A percentile compares a stretch with the other conserved stretches of the same genome.
phyloP scores from a whole-genome alignment of 2,797 vertebrate genomes.

The Sorex maritimensis region DNA sequence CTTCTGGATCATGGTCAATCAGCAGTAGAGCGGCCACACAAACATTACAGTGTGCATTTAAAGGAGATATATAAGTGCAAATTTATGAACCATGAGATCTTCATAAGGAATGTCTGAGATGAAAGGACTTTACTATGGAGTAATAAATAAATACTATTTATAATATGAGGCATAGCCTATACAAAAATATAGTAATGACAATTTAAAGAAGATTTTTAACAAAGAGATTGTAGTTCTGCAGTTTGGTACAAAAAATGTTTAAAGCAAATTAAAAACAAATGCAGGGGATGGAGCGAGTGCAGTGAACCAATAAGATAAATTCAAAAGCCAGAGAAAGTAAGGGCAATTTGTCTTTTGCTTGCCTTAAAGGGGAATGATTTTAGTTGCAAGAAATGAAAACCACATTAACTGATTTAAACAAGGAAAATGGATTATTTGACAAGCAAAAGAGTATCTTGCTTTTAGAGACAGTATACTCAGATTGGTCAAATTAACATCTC shows the following conservation, averaged over 20 bases:
- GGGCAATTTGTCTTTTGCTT: neutral
- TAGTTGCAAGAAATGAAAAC: slow-evolving; percentile 1
- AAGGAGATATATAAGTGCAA: neutral
- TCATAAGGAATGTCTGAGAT: neutral
- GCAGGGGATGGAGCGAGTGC: neutral
- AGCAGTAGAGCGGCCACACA: no score
- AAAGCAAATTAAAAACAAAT: slow-evolving; percentile 5
- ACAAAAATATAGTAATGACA: neutral
- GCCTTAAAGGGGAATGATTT: neutral
- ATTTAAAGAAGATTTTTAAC: neutral
- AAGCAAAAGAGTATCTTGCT: neutral
- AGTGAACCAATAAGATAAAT: neutral
- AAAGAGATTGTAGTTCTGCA: slow-evolving; percentile 18
- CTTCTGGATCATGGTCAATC: no score
- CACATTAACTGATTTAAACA: slow-evolving; percentile 2
- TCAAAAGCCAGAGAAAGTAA: neutral
- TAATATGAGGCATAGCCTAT: neutral
- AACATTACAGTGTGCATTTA: neutral
- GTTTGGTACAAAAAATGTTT: neutral
- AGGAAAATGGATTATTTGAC: neutral
- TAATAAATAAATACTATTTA: neutral
- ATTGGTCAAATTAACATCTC: neutral
- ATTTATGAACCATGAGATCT: neutral
- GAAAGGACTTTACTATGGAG: neutral
- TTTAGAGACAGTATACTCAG: neutral